Base-by-base conservation (phyloP, 2,113 vertebrate species). In the Boulengeromyrus knoepffleri region DNA sequence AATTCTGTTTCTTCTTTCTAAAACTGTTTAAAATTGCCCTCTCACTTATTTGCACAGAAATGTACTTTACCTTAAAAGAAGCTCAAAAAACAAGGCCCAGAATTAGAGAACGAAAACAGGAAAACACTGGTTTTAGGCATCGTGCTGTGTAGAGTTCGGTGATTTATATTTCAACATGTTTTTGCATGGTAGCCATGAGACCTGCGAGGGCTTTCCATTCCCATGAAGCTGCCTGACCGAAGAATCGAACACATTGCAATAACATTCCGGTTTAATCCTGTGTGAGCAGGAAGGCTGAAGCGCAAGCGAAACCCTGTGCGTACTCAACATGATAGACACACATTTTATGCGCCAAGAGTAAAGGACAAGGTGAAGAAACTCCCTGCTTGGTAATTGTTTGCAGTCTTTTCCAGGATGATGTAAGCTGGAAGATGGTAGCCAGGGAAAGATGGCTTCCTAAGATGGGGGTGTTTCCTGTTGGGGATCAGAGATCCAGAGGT, bases 41-140 rank as follows among this genome's bases (percentile, higher is more conserved):
- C 15, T 53, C 31, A 53, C 47, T 27, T 24, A 31, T 27, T 36
- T 52, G 85, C 85, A 87, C 39, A 36, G 85, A 53, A 49, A 7
- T 39, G 27, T 13, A 52, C 50, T 53, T 87, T 21, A 85, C 21
- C n/a, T 87, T 27, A 53, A 50, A 88, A 88, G 49, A 53, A 19
- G 49, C 85, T 52, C 49, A 27, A 62, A 27, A 21, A 39, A 9
- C 8, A 49, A 21, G 50, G 46, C 53, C 85, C 88, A 47, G 27
- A 89, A 89, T 77, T 77, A 47, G 77, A 88, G 77, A 88, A 89
- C 50, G 86, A 92, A 94, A 93, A 92, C 91, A 93, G 93, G 90
- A 93, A 93, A 92, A 70, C 62, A 85, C 58, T 85, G 42, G 80
- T 62, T 46, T 90, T 39, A 88, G 19, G n/a, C 66, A 46, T 49